These are phyloP conservation scores for Caenorhabditis zanzibari DNA, from an alignment of 2,888 invertebrate genomes.

Conservation along the genomic window DNA sequence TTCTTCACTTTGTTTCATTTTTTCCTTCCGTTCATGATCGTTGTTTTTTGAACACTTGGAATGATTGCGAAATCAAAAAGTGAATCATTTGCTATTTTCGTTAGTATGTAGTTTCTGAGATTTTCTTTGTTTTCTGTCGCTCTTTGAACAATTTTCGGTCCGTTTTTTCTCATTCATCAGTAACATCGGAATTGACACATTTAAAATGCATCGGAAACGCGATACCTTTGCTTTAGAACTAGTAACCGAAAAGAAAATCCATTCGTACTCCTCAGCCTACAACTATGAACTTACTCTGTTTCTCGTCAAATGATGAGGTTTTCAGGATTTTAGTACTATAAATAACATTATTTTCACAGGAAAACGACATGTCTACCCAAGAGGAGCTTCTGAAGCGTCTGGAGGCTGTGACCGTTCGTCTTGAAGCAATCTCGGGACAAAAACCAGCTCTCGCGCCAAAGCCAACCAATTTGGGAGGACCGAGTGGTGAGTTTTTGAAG, in stretches of 20 bases:
- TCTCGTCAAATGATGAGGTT: constrained; percentile 56
- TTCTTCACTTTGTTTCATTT: constrained; percentile 13
- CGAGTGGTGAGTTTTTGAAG: constrained; percentile 39
- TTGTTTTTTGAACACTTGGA: neutral
- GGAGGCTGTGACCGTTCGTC: constrained; percentile 69
- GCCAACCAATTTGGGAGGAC: constrained; percentile 69
- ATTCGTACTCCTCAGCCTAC: constrained; percentile 5
- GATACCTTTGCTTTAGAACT: constrained; percentile 48
- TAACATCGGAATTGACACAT: constrained; percentile 11
- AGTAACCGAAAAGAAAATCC: constrained; percentile 12
- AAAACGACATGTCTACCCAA: constrained; percentile 49
- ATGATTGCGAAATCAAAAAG: constrained; percentile 30
- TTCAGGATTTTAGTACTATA: too few relatives aligned
- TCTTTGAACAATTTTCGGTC: too few relatives aligned
- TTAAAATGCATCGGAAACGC: constrained; percentile 47
- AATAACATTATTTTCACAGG: constrained; percentile 31
- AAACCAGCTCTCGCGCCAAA: constrained; percentile 81
- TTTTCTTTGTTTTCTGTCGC: neutral
- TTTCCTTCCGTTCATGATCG: neutral
- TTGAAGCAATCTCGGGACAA: constrained; percentile 76
- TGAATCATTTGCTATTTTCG: constrained; percentile 25
- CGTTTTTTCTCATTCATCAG: too few relatives aligned
- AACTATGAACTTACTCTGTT: constrained; percentile 52
- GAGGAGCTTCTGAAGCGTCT: constrained; percentile 65
- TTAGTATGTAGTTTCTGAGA: neutral